Conservation (phyloP, 2,888 invertebrate species). For the Pachycephus smyrnensis region DNA sequence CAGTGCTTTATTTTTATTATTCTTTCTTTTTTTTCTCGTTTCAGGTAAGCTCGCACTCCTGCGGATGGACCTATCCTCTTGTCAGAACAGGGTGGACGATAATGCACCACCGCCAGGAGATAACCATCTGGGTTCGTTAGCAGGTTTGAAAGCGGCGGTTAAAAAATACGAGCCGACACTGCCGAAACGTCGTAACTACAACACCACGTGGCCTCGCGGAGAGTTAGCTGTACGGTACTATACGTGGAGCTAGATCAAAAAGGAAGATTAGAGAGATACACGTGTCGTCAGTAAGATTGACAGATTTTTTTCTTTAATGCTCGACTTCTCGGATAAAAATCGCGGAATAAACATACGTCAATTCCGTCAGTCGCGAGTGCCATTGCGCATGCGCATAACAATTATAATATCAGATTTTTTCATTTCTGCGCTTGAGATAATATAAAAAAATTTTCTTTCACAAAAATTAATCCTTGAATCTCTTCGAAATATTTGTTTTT, state of each 20-base stretch:
- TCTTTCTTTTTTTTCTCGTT: conserved; percentile 46
- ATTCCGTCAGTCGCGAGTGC: too few relatives aligned
- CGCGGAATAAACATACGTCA: conserved; percentile 1
- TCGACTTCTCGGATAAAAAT: conserved; percentile 10
- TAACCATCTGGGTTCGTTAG: conserved; percentile 58
- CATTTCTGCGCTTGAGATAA: too few relatives aligned
- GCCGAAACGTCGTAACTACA: conserved; percentile 2
- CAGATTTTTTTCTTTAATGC: conserved; percentile 17
- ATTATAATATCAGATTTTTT: too few relatives aligned
- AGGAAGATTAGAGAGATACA: conserved; percentile 15
- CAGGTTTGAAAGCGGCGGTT: conserved; percentile 31
- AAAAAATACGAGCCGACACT: conserved; percentile 14
- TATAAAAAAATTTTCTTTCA: too few relatives aligned
- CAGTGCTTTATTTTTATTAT: too few relatives aligned
- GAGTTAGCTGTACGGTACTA: too few relatives aligned
- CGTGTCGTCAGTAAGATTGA: conserved; percentile 19
- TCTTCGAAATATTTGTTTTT: too few relatives aligned
- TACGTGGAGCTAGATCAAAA: conserved; percentile 11
- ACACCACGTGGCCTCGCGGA: not conserved
- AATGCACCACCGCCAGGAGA: conserved; percentile 27
- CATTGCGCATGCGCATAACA: too few relatives aligned
- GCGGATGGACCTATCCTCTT: too few relatives aligned
- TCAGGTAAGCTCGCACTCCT: conserved; percentile 55
- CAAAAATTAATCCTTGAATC: too few relatives aligned
- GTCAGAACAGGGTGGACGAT: too few relatives aligned